Conservation (phyloP, 2,888 invertebrate species). For the Salpingus planirostris region DNA sequence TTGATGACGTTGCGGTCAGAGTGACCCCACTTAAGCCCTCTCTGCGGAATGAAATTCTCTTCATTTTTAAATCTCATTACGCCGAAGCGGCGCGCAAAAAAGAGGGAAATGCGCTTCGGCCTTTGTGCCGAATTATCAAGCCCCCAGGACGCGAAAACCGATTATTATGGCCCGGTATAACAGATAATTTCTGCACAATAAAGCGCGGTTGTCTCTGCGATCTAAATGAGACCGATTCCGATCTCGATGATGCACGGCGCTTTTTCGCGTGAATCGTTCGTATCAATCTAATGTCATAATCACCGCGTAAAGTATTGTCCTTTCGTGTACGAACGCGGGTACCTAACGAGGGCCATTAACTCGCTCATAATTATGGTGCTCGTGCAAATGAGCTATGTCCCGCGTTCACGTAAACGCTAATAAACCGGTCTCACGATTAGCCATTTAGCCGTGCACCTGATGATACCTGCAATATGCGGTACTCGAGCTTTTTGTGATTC, state of each 20-base stretch:
- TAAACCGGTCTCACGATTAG: conserved; percentile 15
- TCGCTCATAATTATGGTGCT: conserved; percentile 15
- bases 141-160: too few species aligned
- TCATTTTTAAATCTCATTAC: too few species aligned
- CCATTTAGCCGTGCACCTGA: too few species aligned
- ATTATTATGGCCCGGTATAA: neutral
- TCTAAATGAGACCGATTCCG: conserved; percentile 4
- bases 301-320: conserved; percentile 2
- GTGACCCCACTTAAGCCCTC: too few species aligned
- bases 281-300: conserved; percentile 9
- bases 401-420: conserved; percentile 13
- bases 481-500: too few species aligned
- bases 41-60: too few species aligned
- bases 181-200: conserved; percentile 5
- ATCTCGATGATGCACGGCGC: conserved; percentile 3
- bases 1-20: too few species aligned
- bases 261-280: conserved; percentile 4
- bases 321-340: too few species aligned
- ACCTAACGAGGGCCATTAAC: conserved; percentile 6
- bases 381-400: conserved; percentile 15
- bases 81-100: too few species aligned
- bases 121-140: too few species aligned
- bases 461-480: too few species aligned
- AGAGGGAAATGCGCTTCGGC: too few species aligned
- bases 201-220: conserved; percentile 1